Evolutionary conservation across 2,797 vertebrate genomes (phyloP), one percentile per base, ranked within the genome.

Genomic region (Intellagama lesueurii): DNA sequence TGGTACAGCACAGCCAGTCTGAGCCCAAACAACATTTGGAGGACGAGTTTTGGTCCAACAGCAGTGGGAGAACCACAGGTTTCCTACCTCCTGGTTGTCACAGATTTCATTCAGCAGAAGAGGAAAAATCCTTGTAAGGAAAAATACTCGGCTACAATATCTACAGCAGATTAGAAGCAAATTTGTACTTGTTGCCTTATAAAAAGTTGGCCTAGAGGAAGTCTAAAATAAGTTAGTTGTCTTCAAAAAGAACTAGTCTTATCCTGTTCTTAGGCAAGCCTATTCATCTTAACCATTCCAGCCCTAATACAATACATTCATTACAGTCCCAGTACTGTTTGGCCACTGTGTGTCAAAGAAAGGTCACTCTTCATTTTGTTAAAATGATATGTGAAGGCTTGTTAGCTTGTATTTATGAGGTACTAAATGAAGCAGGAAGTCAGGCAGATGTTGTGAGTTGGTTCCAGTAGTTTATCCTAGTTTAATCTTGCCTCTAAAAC

Each of bases 391-490:
- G 91, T 90, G 92, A 91, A 86, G 91, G 86, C 60, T 1, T 84
- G 79, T 89, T 94, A 90, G 32, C 47, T 87, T 89, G 83, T 91
- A 86, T 94, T 94, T 90, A 78, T 28, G 91, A 85, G 81, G 32
- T 60, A 47, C 82, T 91, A 87, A 90, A 77, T 4, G 83, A 90
- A 88, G 84, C 91, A 91, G 90, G 92, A 94, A 92, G 83, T 88
- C 85, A 86, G 79, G 60, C 73, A 94, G 92, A 92, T 26, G 17
- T 90, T 91, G 83, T 91, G 89, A 80, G 76, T 77, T 92, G 77
- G 66, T 93, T 92, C 91, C 87, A 94, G 78, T 69, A 47, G 89
- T 89, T 78, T 92, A 90, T 91, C 92, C 86, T 76, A 83, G n/a
- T 92, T 77, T 93, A 88, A 91, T 92, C 87, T 86, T 87, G 88